phyloP scores from a whole-genome alignment of 2,888 invertebrate species.

The Conomelus anceps region DNA sequence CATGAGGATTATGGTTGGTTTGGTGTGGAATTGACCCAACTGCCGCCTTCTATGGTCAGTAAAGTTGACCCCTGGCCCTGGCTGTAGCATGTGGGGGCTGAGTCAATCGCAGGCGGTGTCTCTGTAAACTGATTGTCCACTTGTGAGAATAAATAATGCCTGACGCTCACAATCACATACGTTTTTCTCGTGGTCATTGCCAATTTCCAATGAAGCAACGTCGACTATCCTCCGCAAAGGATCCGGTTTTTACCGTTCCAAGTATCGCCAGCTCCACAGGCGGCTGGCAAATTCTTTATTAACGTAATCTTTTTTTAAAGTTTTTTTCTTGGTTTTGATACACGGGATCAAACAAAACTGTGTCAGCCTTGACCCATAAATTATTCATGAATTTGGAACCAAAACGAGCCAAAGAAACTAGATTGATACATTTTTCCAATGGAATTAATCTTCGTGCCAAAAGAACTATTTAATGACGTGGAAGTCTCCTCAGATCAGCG shows the following conservation, averaged over 20 bases:
- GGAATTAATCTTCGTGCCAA: neutral
- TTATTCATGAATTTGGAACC: neutral
- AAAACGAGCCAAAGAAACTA: neutral
- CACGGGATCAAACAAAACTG: neutral
- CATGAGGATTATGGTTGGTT: neutral
- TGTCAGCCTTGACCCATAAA: neutral
- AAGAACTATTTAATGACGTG: neutral
- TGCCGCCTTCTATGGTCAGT: neutral
- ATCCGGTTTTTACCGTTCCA: neutral
- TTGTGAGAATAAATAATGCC: neutral
- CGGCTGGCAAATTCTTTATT: neutral
- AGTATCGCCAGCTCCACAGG: neutral
- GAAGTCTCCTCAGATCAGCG: neutral
- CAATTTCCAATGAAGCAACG: neutral
- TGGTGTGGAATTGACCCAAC: neutral
- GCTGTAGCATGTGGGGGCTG: neutral
- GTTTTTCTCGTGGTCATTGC: neutral
- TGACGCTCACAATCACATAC: neutral
- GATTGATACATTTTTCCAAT: neutral
- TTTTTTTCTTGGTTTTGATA: neutral
- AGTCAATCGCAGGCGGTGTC: neutral
- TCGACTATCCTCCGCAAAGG: neutral
- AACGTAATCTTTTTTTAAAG: neutral
- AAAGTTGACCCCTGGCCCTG: neutral
- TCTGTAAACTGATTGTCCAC: neutral